Conservation (phyloP, 2,888 invertebrate genomes). For the Unio pictorum region DNA sequence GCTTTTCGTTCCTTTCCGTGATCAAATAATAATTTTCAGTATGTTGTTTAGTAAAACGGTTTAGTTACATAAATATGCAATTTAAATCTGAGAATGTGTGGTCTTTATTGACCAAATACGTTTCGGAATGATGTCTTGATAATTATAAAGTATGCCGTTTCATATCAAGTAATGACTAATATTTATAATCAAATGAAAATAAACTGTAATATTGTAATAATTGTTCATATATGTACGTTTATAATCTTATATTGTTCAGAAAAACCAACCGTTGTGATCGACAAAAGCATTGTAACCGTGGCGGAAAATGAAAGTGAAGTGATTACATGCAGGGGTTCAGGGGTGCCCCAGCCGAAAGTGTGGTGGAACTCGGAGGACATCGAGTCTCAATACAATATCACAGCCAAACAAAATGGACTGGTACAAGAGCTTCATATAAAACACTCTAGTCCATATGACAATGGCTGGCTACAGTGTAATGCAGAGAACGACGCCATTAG, state of each 20-base stretch:
- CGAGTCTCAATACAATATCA: constrained; percentile 20
- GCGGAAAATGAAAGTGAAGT: constrained; percentile 19
- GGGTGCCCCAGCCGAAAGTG: constrained; percentile 29
- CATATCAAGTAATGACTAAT: too few relatives aligned
- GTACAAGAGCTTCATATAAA: constrained; percentile 23
- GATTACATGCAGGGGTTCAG: constrained; percentile 31
- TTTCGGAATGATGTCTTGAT: too few relatives aligned
- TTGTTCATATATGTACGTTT: too few relatives aligned
- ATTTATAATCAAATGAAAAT: too few relatives aligned
- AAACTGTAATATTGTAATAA: too few relatives aligned
- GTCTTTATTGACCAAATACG: too few relatives aligned
- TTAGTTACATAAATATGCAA: too few relatives aligned
- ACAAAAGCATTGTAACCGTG: constrained; percentile 19
- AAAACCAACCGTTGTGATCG: constrained; percentile 23
- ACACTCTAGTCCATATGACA: constrained; percentile 34
- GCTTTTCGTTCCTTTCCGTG: too few relatives aligned
- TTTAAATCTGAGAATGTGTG: too few relatives aligned
- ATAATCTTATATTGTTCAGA: constrained; percentile 15
- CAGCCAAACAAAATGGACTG: constrained; percentile 13
- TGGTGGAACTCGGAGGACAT: constrained; percentile 35
- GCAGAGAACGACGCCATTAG: constrained; percentile 37
- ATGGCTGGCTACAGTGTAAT: constrained; percentile 36
- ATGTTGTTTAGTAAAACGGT: too few relatives aligned
- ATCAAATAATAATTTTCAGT: too few relatives aligned
- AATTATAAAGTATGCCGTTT: too few relatives aligned